Evolutionary conservation across 2,113 vertebrate genomes (phyloP).

Genomic region (Barnardius zonarius): DNA sequence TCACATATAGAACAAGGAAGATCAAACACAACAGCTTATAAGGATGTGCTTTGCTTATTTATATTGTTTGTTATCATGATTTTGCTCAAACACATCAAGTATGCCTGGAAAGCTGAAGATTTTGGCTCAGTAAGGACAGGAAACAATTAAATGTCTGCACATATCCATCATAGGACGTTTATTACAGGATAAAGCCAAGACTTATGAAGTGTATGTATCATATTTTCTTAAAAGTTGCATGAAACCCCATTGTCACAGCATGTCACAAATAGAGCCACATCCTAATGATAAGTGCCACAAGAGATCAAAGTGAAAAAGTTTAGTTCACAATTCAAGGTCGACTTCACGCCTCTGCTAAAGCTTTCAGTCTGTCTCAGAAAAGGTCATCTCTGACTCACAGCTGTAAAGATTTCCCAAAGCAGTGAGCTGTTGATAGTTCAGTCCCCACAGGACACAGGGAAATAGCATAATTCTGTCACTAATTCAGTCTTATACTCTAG

Average conservation of each 20-base stretch:
- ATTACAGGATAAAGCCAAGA: background rate
- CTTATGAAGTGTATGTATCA: background rate
- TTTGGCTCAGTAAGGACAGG: background rate
- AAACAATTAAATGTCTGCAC: background rate
- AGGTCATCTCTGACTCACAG: conserved; percentile 57
- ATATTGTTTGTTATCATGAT: background rate
- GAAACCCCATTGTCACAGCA: background rate
- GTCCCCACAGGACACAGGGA: background rate
- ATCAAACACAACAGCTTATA: background rate
- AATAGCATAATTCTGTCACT: background rate
- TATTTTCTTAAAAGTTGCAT: conserved; percentile 20
- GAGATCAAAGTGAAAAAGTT: conserved; percentile 10
- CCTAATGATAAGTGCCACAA: background rate
- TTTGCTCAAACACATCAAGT: background rate
- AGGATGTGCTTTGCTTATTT: background rate
- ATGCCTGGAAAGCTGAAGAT: background rate
- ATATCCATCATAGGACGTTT: background rate
- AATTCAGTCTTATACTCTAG: background rate
- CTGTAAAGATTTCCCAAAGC: conserved; percentile 6
- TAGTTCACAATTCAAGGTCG: conserved; percentile 24
- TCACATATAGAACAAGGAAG: background rate
- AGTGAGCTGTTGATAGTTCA: background rate
- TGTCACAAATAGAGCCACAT: background rate
- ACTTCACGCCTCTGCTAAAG: background rate
- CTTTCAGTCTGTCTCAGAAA: conserved; percentile 11